phyloP scores from a whole-genome alignment of 2,113 vertebrate species.

The Myotis brandtii region DNA sequence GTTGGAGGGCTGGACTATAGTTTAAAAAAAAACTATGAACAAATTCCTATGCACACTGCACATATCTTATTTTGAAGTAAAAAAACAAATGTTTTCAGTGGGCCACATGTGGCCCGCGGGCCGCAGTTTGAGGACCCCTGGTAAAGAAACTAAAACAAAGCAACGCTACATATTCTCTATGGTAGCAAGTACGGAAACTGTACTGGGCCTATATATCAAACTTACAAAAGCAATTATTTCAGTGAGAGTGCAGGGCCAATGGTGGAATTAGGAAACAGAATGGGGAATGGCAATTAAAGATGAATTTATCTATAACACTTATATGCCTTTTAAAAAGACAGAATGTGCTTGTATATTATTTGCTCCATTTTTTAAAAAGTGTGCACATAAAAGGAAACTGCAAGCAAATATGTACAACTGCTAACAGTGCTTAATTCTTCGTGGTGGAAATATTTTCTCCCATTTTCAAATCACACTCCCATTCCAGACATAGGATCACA shows the following conservation, averaged over 20 bases:
- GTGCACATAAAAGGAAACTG: not conserved
- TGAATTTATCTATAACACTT: not conserved
- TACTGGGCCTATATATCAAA: not conserved
- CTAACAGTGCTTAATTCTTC: not conserved
- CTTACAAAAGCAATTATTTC: slow-evolving; percentile 14
- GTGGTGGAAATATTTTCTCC: not conserved
- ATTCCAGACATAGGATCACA: not conserved
- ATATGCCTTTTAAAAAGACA: slow-evolving; percentile 36
- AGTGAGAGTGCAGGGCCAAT: not conserved
- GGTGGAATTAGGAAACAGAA: not conserved
- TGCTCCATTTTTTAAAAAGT: not conserved
- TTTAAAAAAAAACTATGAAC: too few relatives aligned
- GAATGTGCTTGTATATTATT: slow-evolving; percentile 17
- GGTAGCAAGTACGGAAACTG: not conserved
- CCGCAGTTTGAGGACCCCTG: too few relatives aligned
- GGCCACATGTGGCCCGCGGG: too few relatives aligned
- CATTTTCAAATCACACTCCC: not conserved
- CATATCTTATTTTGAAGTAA: too few relatives aligned
- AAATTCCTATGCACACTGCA: too few relatives aligned
- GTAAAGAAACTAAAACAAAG: slow-evolving; percentile 1
- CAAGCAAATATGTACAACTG: not conserved
- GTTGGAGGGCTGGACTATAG: too few relatives aligned
- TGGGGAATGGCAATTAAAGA: not conserved
- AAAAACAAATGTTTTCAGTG: too few relatives aligned
- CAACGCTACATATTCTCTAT: not conserved